Base-by-base conservation (phyloP, 2,888 invertebrate genomes). In the Epistrophella euchroma region DNA sequence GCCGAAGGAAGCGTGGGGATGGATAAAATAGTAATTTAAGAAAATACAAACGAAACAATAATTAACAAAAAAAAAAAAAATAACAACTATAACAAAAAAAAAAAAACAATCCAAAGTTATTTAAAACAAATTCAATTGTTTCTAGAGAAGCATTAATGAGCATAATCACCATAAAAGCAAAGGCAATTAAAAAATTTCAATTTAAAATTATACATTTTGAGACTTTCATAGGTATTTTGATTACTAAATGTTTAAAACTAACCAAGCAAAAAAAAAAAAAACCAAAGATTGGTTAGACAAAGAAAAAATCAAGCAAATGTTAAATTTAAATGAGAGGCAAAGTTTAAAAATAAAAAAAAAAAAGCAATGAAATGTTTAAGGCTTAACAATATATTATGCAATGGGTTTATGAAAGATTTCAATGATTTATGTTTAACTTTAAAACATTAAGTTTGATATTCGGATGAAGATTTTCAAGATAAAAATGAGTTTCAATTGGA, bases 71-170 rank as follows among this genome's bases (percentile, higher is more conserved):
- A 32, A 52, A 77, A 84, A 55, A 56, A 32, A 35, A 17, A 11
- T 60, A 19, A 76, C 66, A 43, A 47, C 47, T 40, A 10, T 40
- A 35, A 62, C 7, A 62, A 62, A 6, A 68, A 80, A 25, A 73
- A 81, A 80, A 73, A n/a, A 74, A 62, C 47, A 74, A 76, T 81
- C 71, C 70, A 47, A 78, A 77, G 80, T 80, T 85, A 88, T 88
- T 86, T 70, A 74, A 79, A 88, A 87, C 71, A 74, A 50, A 37
- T 58, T 62, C 50, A 64, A 19, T 50, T 22, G 5, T 28, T 52
- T 17, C 9, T 56, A 62, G 15, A 15, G 50, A 71, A 72, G 72
- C 64, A 66, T 52, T 52, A 35, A 68, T 32, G n/a, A 66, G 40
- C 32, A 5, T 56, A 56, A 35, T 19, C 40, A 25, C 25, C 15